phyloP scores from a whole-genome alignment of 2,888 invertebrate species.

The Morpho helenor region DNA sequence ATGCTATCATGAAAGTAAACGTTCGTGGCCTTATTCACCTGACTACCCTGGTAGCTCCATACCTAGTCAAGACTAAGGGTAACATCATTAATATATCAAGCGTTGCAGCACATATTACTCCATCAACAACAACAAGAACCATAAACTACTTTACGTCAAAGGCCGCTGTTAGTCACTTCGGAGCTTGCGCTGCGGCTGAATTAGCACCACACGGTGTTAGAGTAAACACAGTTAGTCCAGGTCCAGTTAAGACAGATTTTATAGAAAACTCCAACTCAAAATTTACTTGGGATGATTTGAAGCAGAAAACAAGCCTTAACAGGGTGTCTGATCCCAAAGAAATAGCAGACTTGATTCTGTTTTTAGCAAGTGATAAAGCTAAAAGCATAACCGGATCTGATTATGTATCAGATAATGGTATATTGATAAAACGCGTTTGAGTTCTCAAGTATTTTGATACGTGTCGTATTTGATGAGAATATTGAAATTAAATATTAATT shows the following conservation, averaged over 20 bases:
- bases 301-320: background rate
- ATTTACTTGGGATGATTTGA: background rate
- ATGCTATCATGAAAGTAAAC: slow-evolving; percentile 37
- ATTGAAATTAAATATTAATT: too few species aligned
- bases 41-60: slow-evolving; percentile 35
- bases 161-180: background rate
- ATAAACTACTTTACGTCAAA: background rate
- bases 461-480: too few species aligned
- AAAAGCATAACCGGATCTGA: background rate
- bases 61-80: slow-evolving; percentile 37
- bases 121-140: background rate
- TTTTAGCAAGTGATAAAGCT: background rate
- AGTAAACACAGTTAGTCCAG: background rate
- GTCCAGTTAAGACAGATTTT: slow-evolving; percentile 3
- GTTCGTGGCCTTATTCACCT: slow-evolving; percentile 34
- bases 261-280: background rate
- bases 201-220: slow-evolving; percentile 1
- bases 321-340: background rate
- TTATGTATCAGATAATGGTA: background rate
- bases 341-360: background rate
- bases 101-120: slow-evolving; percentile 23
- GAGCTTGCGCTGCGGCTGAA: slow-evolving; percentile 1
- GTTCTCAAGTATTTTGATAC: too few species aligned
- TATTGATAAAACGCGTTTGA: background rate
- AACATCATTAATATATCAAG: slow-evolving; percentile 48